Percentiles rank a stretch among this genome's conserved stretches.
phyloP scores from a whole-genome alignment of 2,113 vertebrate genomes.

The Dinomys branickii region DNA sequence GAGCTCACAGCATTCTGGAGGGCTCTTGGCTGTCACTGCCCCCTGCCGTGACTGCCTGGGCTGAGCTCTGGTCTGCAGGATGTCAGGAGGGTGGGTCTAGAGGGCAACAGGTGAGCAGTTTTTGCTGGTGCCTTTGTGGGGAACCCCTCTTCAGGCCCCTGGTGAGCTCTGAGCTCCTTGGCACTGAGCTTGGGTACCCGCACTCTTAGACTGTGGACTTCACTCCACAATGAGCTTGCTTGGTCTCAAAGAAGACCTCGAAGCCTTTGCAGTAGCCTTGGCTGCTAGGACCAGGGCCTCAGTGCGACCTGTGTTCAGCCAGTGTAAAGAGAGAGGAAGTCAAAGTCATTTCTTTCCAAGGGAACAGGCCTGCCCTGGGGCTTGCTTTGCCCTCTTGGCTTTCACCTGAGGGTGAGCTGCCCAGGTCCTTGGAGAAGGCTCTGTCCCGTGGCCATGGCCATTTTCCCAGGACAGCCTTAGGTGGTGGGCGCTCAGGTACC shows the following conservation, averaged over 20 bases:
- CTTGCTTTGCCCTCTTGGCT: not conserved
- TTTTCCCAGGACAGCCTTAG: not conserved
- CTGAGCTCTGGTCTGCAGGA: accelerated
- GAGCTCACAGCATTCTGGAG: not conserved
- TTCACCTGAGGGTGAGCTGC: not conserved
- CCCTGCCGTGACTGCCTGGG: not conserved
- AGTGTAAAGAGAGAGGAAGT: no score
- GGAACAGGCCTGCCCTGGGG: not conserved
- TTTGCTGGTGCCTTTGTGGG: not conserved
- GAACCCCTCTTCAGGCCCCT: not conserved
- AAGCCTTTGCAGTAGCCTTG: not conserved
- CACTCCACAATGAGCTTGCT: not conserved
- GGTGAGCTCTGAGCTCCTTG: not conserved
- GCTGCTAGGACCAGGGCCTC: not conserved
- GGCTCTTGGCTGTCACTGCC: not conserved
- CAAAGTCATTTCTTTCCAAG: not conserved
- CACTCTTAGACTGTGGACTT: conserved; percentile 3
- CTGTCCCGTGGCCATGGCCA: no score
- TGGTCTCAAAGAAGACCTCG: not conserved
- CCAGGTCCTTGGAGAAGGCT: not conserved
- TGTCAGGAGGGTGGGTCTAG: accelerated
- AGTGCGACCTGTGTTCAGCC: not conserved
- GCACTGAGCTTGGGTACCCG: conserved; percentile 19
- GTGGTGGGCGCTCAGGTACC: not conserved
- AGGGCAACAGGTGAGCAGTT: not conserved